Evolutionary conservation across 2,888 invertebrate genomes (phyloP), one percentile per base, ranked within the genome.

Genomic region (Zygogramma bicolorata): DNA sequence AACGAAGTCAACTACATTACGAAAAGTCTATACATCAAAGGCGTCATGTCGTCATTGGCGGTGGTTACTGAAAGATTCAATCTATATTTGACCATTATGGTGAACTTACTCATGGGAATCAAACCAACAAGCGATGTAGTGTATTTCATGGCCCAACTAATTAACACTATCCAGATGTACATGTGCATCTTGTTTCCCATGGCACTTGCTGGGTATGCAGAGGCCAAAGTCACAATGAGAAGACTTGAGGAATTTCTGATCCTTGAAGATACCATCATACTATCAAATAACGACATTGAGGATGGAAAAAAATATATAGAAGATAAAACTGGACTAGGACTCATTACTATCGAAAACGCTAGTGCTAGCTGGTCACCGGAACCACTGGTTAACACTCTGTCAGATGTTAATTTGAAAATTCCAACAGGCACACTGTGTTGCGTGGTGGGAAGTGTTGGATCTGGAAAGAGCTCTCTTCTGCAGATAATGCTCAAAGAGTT

Each of bases 21-120:
- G 77, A 87, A 89, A 66, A 91, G 92, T 5, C 92, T 93, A 0
- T 92, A 92, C 87, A 89, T 93, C 73, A 89, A 90, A 82, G 92
- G 91, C 0, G 91, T 92, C 79, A 91, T 91, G 3, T 87, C 90
- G 25, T 91, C 92, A 0, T 83, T 91, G 74, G 86, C 91, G 84
- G 93, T 97, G 58, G 96, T 95, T 84, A 95, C 96, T 0, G 94
- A 95, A 82, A 92, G 97, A 76, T 90, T 95, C 59, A 93, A 96
- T 1, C 88, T 96, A 7, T 95, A 94, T 84, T 91, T 95, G 72
- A 95, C 95, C 2, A 90, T 97, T 66, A 88, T 95, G 57, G 90
- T 93, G 0, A 95, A 93, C 83, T 93, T 94, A 7, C 87, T 95
- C 2, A 87, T 92, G 78, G 94, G 93, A 10, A 82, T 88, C 69